Evolutionary conservation across 2,797 vertebrate genomes (phyloP), one percentile per base, ranked within the genome.

Genomic region (Macrochelys suwanniensis): DNA sequence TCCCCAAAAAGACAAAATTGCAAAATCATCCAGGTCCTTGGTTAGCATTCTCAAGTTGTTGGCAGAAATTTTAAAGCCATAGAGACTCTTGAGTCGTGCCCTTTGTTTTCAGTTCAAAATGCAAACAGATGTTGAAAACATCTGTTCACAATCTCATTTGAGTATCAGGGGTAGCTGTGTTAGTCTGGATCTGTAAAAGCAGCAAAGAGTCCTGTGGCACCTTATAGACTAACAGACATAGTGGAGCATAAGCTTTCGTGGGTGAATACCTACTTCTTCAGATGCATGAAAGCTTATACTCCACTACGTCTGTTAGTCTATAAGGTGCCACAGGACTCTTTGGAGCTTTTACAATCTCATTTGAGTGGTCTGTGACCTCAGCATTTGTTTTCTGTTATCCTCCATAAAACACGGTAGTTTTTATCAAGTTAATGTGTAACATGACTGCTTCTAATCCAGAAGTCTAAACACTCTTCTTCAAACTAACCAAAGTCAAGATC

Each of bases 31-130:
- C n/a, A 26, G 93, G 71, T 88, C 79, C 25, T 96, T 96, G 96
- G 59, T 93, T 93, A 90, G 81, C 88, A 87, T 94, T 91, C 79
- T 53, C 1, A 1, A 92, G 71, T 87, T 91, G 54, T 77, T 96
- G 93, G 80, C 88, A 95, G 88, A 91, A 74, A 90, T 82, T 53
- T 95, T 93, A 89, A 88, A 95, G 59, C 84, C 89, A 2, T 19
- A 82, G 88, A 82, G 71, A 65, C 83, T 71, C 71, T 86, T 85
- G 80, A 91, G 42, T 31, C 88, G 47, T 91, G 85, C 74, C 80
- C 94, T 97, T 97, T 95, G 96, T 97, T 98, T 98, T 98, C 88
- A 87, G 84, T 86, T 97, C 82, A 97, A 80, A 92, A 85, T 97
- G 93, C 88, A 97, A 96, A 96, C 92, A 80, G 80, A 54, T 28